Conservation (phyloP, 1,140 invertebrate genomes). For the Papilio polytes region DNA sequence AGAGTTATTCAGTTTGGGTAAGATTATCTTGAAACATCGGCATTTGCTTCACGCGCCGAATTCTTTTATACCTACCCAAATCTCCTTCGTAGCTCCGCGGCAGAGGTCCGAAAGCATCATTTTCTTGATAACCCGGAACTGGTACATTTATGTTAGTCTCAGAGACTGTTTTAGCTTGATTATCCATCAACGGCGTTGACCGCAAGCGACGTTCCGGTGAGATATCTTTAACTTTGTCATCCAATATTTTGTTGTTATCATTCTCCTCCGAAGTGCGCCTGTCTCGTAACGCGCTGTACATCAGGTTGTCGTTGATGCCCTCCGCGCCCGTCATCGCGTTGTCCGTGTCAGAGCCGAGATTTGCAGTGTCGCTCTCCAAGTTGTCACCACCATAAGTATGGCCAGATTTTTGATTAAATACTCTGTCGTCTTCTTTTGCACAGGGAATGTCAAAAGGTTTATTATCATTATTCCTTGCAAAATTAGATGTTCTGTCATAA, state of each 20-base stretch:
- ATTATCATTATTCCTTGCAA: conserved; percentile 47
- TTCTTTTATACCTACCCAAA: conserved; percentile 68
- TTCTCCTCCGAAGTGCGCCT: conserved; percentile 49
- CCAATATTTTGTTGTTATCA: conserved; percentile 40
- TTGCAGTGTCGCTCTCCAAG: conserved; percentile 49
- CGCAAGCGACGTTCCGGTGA: conserved; percentile 40
- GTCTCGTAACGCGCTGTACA: conserved; percentile 59
- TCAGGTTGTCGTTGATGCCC: conserved; percentile 71
- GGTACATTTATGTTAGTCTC: conserved; percentile 53
- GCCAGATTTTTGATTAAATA: conserved; percentile 18
- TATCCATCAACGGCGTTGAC: conserved; percentile 43
- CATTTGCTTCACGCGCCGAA: conserved; percentile 61
- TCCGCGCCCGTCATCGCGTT: conserved; percentile 64
- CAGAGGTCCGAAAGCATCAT: conserved; percentile 63
- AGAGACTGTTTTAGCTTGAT: conserved; percentile 45
- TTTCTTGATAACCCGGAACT: conserved; percentile 54
- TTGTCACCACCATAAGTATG: conserved; percentile 44
- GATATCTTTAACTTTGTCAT: conserved; percentile 38
- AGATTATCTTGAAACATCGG: conserved; percentile 37
- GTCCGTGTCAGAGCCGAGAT: conserved; percentile 70
- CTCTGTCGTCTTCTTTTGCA: conserved; percentile 5
- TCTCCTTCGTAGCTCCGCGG: conserved; percentile 63
- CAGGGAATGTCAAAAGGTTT: conserved; percentile 30
- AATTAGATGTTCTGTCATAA: conserved; percentile 62
- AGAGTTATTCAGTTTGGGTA: conserved; percentile 31